A percentile compares a stretch with the other conserved stretches of the same genome.
Evolutionary conservation across 2,888 invertebrate species (phyloP).

Genomic region (Cyaniris semiargus): DNA sequence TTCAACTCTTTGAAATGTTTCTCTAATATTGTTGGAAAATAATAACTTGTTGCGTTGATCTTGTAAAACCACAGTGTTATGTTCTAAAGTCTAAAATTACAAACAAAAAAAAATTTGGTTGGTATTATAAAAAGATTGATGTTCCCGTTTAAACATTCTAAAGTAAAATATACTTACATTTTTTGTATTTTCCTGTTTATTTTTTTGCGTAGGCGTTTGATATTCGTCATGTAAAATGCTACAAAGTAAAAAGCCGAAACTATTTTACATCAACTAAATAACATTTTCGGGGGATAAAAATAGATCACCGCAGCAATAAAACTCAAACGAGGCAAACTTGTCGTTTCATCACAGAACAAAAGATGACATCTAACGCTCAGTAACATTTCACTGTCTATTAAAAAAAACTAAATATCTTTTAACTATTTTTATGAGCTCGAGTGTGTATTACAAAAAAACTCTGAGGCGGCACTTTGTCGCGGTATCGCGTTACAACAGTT

Average conservation of each 20-base stretch:
- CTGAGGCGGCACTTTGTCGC: conserved; percentile 76
- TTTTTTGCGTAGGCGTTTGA: not conserved
- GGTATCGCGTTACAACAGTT: conserved; percentile 71
- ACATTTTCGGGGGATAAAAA: conserved; percentile 59
- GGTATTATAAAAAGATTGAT: not conserved
- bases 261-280: not conserved
- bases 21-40: not conserved
- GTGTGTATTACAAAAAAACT: conserved; percentile 76
- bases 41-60: not conserved
- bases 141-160: not conserved
- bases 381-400: conserved; percentile 79
- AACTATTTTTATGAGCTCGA: conserved; percentile 79
- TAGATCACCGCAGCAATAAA: conserved; percentile 70
- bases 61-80: not conserved
- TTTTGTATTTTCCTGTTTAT: not conserved
- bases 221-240: not conserved
- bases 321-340: conserved; percentile 65
- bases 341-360: conserved; percentile 78
- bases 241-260: not conserved
- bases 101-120: too few relatives aligned
- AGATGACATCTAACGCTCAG: conserved; percentile 78
- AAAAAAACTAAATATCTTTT: conserved; percentile 74
- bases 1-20: conserved; percentile 34
- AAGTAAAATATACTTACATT: not conserved
- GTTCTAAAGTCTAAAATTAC: too few relatives aligned